Base-by-base conservation (phyloP, 2,797 vertebrate species). In the Sebastes elongatus region DNA sequence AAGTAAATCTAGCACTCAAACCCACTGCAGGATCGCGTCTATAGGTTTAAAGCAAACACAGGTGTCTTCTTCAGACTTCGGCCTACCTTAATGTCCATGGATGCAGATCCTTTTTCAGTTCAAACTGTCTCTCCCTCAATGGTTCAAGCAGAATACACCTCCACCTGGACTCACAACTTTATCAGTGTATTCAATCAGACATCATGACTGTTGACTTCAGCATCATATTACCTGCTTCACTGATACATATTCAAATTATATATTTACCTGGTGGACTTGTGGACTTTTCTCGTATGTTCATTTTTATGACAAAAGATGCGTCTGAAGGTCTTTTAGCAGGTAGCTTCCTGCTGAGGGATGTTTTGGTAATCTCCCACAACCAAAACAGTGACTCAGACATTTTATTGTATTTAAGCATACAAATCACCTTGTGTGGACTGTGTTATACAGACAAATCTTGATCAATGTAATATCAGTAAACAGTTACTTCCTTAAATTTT, bases 291-390 rank as follows among this genome's bases (percentile, higher is more conserved):
- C 46, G 18, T 27, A 3, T 6, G 11, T 61, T 32, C 7, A 11
- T 22, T 11, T 30, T 27, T 57, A 38, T 42, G n/a, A 22, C n/a
- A 60, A 57, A 33, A 25, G 22, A 55, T 14, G 33, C 5, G 28
- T 65, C n/a, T 63, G 32, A 28, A 71, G 20, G 49, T 55, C 35
- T n/a, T 71, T 77, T 56, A 74, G 85, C 35, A 20, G n/a, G 52
- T 32, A 28, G 25, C 32, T 80, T 86, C 76, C 67, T 71, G 78
- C 28, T 23, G 1, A 76, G 68, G 66, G 35, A 80, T 20, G 32
- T 49, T 73, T 56, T 23, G 2, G 16, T 46, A 35, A 75, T 52
- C 6, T 59, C 57, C 73, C 53, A 25, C 20, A 67, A 68, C 28
- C 38, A 61, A 53, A 81, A 60, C 72, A 62, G 46, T 20, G 22